Evolutionary conservation across 2,797 vertebrate genomes (phyloP), one percentile per base, ranked within the genome.

Genomic region (Tauraco hartlaubi): DNA sequence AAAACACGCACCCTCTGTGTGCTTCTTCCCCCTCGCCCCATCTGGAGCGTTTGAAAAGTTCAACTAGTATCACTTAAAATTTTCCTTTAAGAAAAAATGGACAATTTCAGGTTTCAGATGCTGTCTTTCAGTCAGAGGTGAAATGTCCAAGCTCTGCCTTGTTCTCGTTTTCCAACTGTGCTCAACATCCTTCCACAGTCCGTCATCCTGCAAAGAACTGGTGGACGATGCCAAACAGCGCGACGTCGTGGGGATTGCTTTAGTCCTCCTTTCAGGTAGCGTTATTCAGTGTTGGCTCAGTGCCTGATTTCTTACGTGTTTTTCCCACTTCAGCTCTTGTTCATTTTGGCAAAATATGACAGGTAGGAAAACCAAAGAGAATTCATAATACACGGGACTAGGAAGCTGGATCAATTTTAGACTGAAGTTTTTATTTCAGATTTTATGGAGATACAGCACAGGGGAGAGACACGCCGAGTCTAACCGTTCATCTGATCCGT

Each of bases 391-490:
- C 4, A 17, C 1, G 3, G 35, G 61, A 22, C 19, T 79, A 15
- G 48, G 28, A 69, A 80, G 26, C 21, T 52, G 39, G 11, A 41
- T 61, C 43, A 11, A 7, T 75, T 91, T 88, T 44, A 77, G 62
- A 22, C 80, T 20, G 15, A 43, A 21, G 21, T 68, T 87, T 85
- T 88, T 69, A 33, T 89, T 88, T 75, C 58, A 48, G 31, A 15
- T n/a, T 55, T 19, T 55, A 7, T 12, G 66, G 82, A 75, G 67
- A 20, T 23, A 4, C 4, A 62, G 43, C 77, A 74, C 29, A 37
- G 64, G 37, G 21, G 41, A 62, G 78, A 44, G 43, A 9, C 1
- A 0, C 0, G 1, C 0, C 6, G 10, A 20, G 25, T 46, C 31
- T 84, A 41, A 46, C 37, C 54, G 5, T 31, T 71, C 15, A 1